Conservation (phyloP, 2,113 vertebrate species). For the Xenopus borealis region DNA sequence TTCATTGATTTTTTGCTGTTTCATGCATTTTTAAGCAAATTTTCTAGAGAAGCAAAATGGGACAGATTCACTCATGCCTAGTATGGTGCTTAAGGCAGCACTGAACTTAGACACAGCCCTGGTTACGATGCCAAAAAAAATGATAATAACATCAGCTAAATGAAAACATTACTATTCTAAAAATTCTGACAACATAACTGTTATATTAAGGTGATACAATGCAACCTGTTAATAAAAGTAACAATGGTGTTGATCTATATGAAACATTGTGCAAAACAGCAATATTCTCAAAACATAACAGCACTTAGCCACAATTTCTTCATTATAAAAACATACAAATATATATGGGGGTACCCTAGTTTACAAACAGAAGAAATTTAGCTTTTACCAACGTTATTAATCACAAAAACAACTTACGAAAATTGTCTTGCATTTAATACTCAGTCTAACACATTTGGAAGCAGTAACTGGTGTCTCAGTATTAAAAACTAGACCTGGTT, state of each 20-base stretch:
- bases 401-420: slow-evolving; percentile 49
- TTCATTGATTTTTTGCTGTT: too few species aligned
- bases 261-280: neutral
- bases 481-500: neutral
- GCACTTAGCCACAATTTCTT: neutral
- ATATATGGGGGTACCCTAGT: slow-evolving; percentile 34
- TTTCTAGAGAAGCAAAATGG: too few species aligned
- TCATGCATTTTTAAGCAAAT: too few species aligned
- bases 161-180: too few species aligned
- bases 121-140: too few species aligned
- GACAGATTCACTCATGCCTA: too few species aligned
- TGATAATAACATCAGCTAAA: too few species aligned
- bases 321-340: slow-evolving; percentile 13
- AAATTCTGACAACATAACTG: too few species aligned
- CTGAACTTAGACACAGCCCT: too few species aligned
- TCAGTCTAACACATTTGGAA: slow-evolving; percentile 1
- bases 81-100: too few species aligned
- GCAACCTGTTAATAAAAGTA: neutral
- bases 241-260: neutral
- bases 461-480: neutral
- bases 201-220: neutral
- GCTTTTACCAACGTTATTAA: slow-evolving; percentile 50
- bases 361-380: slow-evolving; percentile 46
- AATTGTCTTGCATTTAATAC: slow-evolving; percentile 34
- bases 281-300: slow-evolving; percentile 10